A percentile compares a stretch with the other conserved stretches of the same genome.
Evolutionary conservation across 2,797 vertebrate species (phyloP).

Genomic region (Psittacula echo): DNA sequence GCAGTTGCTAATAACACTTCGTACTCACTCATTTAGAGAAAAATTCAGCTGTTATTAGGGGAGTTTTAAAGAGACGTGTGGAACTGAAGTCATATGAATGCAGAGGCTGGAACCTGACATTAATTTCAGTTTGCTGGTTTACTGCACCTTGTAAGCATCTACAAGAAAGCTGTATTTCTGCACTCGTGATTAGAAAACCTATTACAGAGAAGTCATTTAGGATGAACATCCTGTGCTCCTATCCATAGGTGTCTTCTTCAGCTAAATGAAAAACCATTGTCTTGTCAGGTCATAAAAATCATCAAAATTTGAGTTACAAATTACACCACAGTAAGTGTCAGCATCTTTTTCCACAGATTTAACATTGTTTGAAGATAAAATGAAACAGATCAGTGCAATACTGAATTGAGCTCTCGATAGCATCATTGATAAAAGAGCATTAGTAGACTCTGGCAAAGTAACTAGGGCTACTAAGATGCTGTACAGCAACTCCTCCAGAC

Average conservation of each 20-base stretch:
- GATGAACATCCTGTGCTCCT: neutral
- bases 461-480: neutral
- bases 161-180: constrained; percentile 27
- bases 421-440: constrained; percentile 16
- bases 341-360: constrained; percentile 56
- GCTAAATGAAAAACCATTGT: constrained; percentile 24
- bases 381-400: neutral
- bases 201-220: constrained; percentile 50
- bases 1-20: neutral
- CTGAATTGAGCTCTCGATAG: constrained; percentile 43
- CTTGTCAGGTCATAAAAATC: constrained; percentile 35
- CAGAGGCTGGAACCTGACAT: constrained; percentile 47
- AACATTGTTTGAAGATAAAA: constrained; percentile 50
- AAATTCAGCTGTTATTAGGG: constrained; percentile 33
- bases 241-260: constrained; percentile 26
- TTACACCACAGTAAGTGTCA: neutral
- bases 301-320: constrained; percentile 34
- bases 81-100: constrained; percentile 46
- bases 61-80: constrained; percentile 4
- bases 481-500: constrained; percentile 13
- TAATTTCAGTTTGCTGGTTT: constrained; percentile 57
- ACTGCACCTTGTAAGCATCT: constrained; percentile 46
- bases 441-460: constrained; percentile 6
- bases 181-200: constrained; percentile 38
- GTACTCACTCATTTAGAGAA: constrained; percentile 43